Percentiles rank a stretch among this genome's conserved stretches.
phyloP scores from a whole-genome alignment of 1,140 invertebrate species.

The Drosophila bocki region DNA sequence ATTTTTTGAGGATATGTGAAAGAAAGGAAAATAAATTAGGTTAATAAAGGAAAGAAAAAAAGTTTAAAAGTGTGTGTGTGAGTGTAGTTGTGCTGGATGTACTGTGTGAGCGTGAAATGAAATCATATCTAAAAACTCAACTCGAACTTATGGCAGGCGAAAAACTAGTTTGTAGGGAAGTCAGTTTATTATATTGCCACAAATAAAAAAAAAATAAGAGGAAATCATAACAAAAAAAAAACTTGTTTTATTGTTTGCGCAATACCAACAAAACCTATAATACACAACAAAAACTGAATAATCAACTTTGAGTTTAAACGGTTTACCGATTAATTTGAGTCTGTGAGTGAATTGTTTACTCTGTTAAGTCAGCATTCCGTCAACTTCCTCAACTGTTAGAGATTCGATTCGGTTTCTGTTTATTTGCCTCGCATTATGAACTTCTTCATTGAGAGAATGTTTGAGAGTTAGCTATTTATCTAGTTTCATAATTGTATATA shows the following conservation, averaged over 20 bases:
- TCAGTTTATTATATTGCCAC: neutral
- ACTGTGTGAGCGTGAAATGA: conserved; percentile 23
- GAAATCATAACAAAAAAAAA: conserved; percentile 39
- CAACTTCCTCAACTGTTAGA: conserved; percentile 37
- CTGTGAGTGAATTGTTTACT: conserved; percentile 42
- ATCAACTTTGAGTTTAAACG: conserved; percentile 55
- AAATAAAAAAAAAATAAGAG: conserved; percentile 14
- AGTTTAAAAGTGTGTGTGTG: conserved; percentile 11
- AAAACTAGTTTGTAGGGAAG: conserved; percentile 38
- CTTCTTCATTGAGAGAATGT: conserved; percentile 29
- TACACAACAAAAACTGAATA: conserved; percentile 53
- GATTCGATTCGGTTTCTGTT: conserved; percentile 11
- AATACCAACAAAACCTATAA: conserved; percentile 33
- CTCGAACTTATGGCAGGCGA: conserved; percentile 5
- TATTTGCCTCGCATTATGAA: conserved; percentile 6
- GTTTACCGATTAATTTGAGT: conserved; percentile 57
- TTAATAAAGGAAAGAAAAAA: conserved; percentile 46
- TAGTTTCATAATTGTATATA: conserved; percentile 36
- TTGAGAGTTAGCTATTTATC: conserved; percentile 37
- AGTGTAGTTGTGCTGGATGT: neutral
- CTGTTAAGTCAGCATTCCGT: conserved; percentile 30
- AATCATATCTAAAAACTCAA: conserved; percentile 25
- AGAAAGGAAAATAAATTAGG: conserved; percentile 46
- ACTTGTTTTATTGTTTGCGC: conserved; percentile 63
- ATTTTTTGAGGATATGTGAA: conserved; percentile 6